Evolutionary conservation across 2,113 vertebrate genomes (phyloP).

Genomic region (Malurus melanocephalus): DNA sequence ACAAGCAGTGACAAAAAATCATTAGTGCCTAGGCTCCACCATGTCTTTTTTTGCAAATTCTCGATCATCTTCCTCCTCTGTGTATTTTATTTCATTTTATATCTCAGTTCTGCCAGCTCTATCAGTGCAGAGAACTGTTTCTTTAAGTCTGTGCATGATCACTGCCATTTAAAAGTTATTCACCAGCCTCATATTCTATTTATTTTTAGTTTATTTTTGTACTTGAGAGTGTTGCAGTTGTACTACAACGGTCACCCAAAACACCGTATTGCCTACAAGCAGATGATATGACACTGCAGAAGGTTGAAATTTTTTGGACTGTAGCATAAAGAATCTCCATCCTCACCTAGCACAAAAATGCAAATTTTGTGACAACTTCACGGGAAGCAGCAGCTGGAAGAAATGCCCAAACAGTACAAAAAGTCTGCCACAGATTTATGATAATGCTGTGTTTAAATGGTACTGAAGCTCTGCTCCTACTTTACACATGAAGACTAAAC

Average conservation of each 20-base stretch:
- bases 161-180: neutral
- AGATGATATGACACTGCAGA: neutral
- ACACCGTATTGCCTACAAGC: neutral
- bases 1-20: neutral
- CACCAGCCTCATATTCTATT: neutral
- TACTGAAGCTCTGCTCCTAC: neutral
- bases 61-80: neutral
- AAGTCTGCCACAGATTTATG: neutral
- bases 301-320: neutral
- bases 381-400: neutral
- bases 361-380: neutral
- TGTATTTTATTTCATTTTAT: neutral
- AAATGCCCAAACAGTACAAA: neutral
- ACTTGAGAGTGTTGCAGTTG: neutral
- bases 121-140: neutral
- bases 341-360: fast-evolving
- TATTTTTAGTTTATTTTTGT: neutral
- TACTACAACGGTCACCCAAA: neutral
- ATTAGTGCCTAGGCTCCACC: fast-evolving
- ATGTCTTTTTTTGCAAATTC: neutral
- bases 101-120: neutral
- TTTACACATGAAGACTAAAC: neutral
- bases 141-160: neutral
- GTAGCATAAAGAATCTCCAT: neutral
- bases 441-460: neutral